Conservation (phyloP, 2,888 invertebrate species). For the Eudemis profundana region DNA sequence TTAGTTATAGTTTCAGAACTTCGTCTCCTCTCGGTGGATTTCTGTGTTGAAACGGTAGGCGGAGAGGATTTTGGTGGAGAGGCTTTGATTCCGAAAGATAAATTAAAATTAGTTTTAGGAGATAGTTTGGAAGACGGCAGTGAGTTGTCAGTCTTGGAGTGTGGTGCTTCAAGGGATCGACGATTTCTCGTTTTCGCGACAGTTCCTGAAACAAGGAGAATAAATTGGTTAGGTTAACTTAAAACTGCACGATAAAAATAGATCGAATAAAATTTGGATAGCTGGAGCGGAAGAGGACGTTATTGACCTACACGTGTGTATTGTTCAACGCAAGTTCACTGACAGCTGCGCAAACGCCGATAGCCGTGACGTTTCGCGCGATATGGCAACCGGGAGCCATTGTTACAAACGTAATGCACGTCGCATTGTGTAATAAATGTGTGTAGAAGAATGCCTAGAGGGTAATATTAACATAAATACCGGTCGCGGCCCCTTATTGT, state of each 20-base stretch:
- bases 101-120: slow-evolving; percentile 73
- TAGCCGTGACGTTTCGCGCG: slow-evolving; percentile 66
- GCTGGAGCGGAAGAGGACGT: slow-evolving; percentile 64
- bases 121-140: slow-evolving; percentile 81
- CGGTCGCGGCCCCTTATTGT: slow-evolving; percentile 14
- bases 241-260: not conserved
- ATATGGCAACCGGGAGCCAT: slow-evolving; percentile 65
- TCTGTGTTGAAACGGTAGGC: slow-evolving; percentile 58
- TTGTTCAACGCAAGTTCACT: slow-evolving; percentile 75
- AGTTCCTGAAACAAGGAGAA: slow-evolving; percentile 76
- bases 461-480: slow-evolving; percentile 38
- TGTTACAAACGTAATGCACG: slow-evolving; percentile 60
- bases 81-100: slow-evolving; percentile 72
- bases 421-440: slow-evolving; percentile 53
- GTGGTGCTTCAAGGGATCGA: slow-evolving; percentile 72
- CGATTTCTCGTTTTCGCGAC: slow-evolving; percentile 70
- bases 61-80: slow-evolving; percentile 64
- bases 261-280: slow-evolving; percentile 9
- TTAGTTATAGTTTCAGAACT: slow-evolving; percentile 68
- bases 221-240: slow-evolving; percentile 18
- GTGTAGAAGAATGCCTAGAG: slow-evolving; percentile 31
- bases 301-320: slow-evolving; percentile 68
- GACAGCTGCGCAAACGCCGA: slow-evolving; percentile 67
- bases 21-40: slow-evolving; percentile 70
- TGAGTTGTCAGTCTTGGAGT: slow-evolving; percentile 78